phyloP scores from a whole-genome alignment of 1,140 invertebrate species.

The Riptortus pedestris region DNA sequence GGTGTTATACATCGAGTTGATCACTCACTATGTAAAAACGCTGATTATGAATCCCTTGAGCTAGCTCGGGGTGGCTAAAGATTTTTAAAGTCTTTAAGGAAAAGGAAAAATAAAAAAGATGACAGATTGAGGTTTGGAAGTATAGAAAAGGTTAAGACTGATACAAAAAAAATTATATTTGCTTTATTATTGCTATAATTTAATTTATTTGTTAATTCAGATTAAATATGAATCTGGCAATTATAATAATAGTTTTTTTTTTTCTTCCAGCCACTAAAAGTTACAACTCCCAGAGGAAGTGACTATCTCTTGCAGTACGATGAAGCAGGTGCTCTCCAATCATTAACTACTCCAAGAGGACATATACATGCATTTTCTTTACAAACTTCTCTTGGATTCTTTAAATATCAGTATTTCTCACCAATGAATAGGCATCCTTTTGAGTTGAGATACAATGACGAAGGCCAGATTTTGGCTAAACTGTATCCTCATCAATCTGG shows the following conservation, averaged over 20 bases:
- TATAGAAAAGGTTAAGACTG: too few species aligned
- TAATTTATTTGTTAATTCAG: background rate
- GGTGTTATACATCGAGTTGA: too few species aligned
- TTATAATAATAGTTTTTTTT: constrained; percentile 14
- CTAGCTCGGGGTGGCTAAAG: too few species aligned
- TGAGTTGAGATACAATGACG: constrained; percentile 81
- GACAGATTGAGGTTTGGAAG: too few species aligned
- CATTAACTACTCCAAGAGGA: constrained; percentile 80
- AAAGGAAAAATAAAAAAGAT: too few species aligned
- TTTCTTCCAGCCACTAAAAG: constrained; percentile 60
- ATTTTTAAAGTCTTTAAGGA: too few species aligned
- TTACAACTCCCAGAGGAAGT: constrained; percentile 81
- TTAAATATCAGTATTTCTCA: constrained; percentile 83
- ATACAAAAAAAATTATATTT: too few species aligned
- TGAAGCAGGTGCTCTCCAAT: constrained; percentile 77
- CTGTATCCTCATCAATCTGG: constrained; percentile 83
- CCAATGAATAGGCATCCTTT: constrained; percentile 82
- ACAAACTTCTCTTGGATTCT: constrained; percentile 83
- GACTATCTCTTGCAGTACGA: constrained; percentile 89
- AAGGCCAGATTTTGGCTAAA: constrained; percentile 76
- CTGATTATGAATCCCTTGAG: too few species aligned
- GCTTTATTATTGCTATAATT: background rate
- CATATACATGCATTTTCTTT: constrained; percentile 86
- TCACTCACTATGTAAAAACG: too few species aligned
- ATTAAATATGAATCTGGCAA: background rate